These are phyloP conservation scores for Lepilemur septentrionalis DNA, from an alignment of 2,797 vertebrate species.

Conservation along the genomic window DNA sequence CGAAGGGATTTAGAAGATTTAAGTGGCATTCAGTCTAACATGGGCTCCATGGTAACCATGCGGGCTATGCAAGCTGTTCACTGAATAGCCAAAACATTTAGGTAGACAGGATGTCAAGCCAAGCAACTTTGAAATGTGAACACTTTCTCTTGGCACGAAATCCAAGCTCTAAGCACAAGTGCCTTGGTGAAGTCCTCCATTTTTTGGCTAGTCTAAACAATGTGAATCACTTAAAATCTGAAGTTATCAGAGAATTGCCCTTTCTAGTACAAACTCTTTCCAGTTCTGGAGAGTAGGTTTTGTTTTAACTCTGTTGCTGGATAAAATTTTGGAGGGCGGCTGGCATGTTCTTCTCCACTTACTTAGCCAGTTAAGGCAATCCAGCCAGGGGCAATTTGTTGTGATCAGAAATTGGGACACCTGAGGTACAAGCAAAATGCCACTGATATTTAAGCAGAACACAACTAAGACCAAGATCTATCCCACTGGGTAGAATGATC, in stretches of 20 bases:
- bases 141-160: slow-evolving; percentile 32
- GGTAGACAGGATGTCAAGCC: slow-evolving; percentile 38
- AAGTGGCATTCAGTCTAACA: slow-evolving; percentile 41
- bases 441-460: neutral
- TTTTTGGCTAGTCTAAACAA: neutral
- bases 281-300: neutral
- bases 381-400: neutral
- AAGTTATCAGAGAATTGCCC: neutral
- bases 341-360: neutral
- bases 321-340: neutral
- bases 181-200: neutral
- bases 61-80: slow-evolving; percentile 29
- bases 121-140: slow-evolving; percentile 41
- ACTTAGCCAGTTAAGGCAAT: neutral
- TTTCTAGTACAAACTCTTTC: neutral
- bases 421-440: neutral
- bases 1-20: slow-evolving; percentile 53
- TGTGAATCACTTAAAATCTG: neutral
- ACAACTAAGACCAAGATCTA: neutral
- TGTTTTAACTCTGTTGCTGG: slow-evolving; percentile 8
- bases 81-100: slow-evolving; percentile 58
- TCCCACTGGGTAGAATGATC: neutral
- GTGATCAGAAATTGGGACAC: neutral
- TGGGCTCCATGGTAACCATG: slow-evolving; percentile 55
- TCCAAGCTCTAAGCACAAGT: neutral